Percentiles rank a stretch among this genome's conserved stretches.
Conservation (phyloP, 2,888 invertebrate species). For the Acleris cristana region DNA sequence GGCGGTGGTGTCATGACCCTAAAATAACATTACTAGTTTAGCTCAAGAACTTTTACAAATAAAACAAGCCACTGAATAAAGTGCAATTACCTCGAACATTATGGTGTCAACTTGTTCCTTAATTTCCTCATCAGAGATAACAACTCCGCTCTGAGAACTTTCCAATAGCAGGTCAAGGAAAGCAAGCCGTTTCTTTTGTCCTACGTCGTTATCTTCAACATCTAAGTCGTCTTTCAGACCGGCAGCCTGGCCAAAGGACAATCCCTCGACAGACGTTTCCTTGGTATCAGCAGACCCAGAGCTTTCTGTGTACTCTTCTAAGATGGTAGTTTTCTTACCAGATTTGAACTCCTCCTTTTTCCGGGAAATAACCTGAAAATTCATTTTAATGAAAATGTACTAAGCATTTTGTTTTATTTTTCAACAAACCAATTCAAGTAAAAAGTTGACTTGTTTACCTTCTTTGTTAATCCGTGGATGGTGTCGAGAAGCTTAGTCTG, state of each 20-base stretch:
- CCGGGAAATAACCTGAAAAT: constrained; percentile 84
- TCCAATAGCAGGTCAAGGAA: constrained; percentile 94
- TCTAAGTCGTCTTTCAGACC: constrained; percentile 92
- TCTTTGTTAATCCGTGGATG: constrained; percentile 92
- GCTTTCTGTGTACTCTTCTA: constrained; percentile 53
- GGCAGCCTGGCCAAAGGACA: constrained; percentile 88
- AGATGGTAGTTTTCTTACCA: constrained; percentile 80
- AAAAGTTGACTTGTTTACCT: constrained; percentile 70
- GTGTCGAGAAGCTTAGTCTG: constrained; percentile 89
- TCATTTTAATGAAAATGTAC: background rate
- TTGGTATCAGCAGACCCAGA: constrained; percentile 48
- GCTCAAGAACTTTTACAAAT: background rate
- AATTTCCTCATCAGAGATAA: constrained; percentile 90
- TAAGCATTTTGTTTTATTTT: background rate
- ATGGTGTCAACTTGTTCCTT: constrained; percentile 93
- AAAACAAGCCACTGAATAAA: background rate
- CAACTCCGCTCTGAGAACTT: constrained; percentile 88
- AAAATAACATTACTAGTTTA: constrained; percentile 24
- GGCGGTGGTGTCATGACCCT: constrained; percentile 93
- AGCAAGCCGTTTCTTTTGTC: constrained; percentile 92
- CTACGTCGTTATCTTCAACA: constrained; percentile 90
- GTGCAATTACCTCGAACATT: constrained; percentile 89
- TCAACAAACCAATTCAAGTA: too few species aligned
- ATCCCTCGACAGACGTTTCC: constrained; percentile 84
- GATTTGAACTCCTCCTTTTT: constrained; percentile 90